phyloP scores from a whole-genome alignment of 2,113 vertebrate genomes.

The Oenanthe melanoleuca region DNA sequence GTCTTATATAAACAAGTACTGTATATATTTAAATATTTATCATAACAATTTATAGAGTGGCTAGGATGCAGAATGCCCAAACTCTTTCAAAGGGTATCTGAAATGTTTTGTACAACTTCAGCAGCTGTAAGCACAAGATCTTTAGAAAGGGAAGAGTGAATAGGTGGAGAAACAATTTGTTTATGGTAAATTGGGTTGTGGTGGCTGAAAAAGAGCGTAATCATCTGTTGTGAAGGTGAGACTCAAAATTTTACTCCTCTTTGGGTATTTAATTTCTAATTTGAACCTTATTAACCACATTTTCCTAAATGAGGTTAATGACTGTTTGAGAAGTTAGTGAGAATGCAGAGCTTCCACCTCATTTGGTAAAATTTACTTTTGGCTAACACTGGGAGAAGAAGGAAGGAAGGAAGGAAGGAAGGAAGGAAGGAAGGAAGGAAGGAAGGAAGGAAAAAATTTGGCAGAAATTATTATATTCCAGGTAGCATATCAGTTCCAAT shows the following conservation, averaged over 20 bases:
- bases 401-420: too few relatives aligned
- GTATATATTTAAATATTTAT: slow-evolving; percentile 39
- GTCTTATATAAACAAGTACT: slow-evolving; percentile 25
- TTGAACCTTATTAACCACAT: background rate
- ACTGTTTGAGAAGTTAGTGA: background rate
- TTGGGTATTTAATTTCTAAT: background rate
- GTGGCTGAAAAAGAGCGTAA: background rate
- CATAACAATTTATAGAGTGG: background rate
- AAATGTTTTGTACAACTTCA: background rate
- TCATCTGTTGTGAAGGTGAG: background rate
- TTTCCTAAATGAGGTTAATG: background rate
- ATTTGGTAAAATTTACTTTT: background rate
- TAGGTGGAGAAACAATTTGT: background rate
- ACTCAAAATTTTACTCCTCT: background rate
- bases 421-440: too few relatives aligned
- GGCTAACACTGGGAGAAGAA: background rate
- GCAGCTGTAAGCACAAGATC: background rate
- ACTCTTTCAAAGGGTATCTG: background rate
- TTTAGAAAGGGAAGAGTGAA: background rate
- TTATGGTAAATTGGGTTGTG: background rate
- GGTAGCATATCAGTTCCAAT: background rate
- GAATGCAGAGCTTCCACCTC: background rate
- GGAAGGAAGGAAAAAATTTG: too few relatives aligned
- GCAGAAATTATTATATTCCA: too few relatives aligned
- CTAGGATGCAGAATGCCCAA: background rate